Conservation (phyloP, 2,888 invertebrate species). For the Pyrgus malvae region DNA sequence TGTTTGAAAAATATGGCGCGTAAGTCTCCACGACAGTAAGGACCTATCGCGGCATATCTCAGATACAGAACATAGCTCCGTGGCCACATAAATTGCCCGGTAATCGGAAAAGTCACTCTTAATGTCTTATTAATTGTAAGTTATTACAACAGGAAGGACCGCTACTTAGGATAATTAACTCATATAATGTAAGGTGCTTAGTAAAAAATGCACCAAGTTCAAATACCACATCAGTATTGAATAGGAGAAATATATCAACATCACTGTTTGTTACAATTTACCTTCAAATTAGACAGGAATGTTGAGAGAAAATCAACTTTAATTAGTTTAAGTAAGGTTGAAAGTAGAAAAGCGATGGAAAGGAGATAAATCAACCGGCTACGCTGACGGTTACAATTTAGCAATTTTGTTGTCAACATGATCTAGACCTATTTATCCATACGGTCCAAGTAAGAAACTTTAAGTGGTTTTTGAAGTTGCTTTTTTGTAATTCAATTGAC, state of each 20-base stretch:
- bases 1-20: not conserved
- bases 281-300: slow-evolving; percentile 32
- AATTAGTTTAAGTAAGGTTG: slow-evolving; percentile 31
- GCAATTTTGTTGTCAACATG: slow-evolving; percentile 70
- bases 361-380: slow-evolving; percentile 57
- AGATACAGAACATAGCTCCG: slow-evolving; percentile 1
- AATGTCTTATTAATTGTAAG: slow-evolving; percentile 26
- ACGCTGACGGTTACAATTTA: slow-evolving; percentile 65
- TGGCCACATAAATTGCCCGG: slow-evolving; percentile 11
- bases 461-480: not conserved
- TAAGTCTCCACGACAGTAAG: slow-evolving; percentile 6
- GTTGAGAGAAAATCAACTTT: slow-evolving; percentile 13
- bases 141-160: slow-evolving; percentile 26
- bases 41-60: not conserved
- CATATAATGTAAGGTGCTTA: slow-evolving; percentile 15
- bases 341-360: slow-evolving; percentile 31
- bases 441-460: slow-evolving; percentile 32
- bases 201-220: slow-evolving; percentile 40
- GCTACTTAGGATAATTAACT: slow-evolving; percentile 27
- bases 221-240: slow-evolving; percentile 44
- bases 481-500: not conserved
- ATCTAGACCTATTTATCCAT: slow-evolving; percentile 58
- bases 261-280: slow-evolving; percentile 55
- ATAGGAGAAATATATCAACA: slow-evolving; percentile 56
- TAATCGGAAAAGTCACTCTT: slow-evolving; percentile 23